These are phyloP conservation scores for Drosophila prosaltans DNA, from an alignment of 1,140 invertebrate species.

Conservation along the genomic window DNA sequence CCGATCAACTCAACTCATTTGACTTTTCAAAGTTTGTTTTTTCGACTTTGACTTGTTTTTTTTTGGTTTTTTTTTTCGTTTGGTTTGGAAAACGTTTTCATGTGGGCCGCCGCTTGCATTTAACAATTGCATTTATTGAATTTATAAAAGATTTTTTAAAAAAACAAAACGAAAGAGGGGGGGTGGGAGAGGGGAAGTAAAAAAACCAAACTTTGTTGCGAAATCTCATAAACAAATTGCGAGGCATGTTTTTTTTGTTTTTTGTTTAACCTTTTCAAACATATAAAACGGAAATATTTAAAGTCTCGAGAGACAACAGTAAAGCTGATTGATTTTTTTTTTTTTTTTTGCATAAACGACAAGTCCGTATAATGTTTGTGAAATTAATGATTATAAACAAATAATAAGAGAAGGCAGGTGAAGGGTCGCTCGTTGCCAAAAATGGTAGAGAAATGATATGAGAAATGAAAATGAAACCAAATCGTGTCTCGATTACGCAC, in stretches of 20 bases:
- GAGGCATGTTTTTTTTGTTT: slow-evolving; percentile 16
- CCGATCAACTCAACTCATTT: slow-evolving; percentile 26
- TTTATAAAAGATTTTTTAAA: slow-evolving; percentile 24
- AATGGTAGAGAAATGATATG: slow-evolving; percentile 36
- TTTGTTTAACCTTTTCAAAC: slow-evolving; percentile 4
- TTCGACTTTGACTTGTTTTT: slow-evolving; percentile 14
- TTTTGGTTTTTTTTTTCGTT: slow-evolving; percentile 26
- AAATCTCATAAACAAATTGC: slow-evolving; percentile 59
- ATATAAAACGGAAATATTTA: slow-evolving; percentile 18
- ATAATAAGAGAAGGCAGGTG: slow-evolving; percentile 57
- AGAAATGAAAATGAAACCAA: neutral
- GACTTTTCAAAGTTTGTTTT: slow-evolving; percentile 37
- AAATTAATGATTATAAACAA: slow-evolving; percentile 69
- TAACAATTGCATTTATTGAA: slow-evolving; percentile 68
- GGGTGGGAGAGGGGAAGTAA: neutral
- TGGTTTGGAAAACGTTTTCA: slow-evolving; percentile 41
- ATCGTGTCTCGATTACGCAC: slow-evolving; percentile 5
- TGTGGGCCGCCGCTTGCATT: slow-evolving; percentile 58
- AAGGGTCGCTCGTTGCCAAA: slow-evolving; percentile 48
- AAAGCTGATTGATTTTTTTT: slow-evolving; percentile 28
- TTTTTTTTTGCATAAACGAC: slow-evolving; percentile 43
- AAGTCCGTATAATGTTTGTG: slow-evolving; percentile 51
- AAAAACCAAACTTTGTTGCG: slow-evolving; percentile 34
- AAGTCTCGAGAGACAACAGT: slow-evolving; percentile 29
- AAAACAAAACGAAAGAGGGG: neutral